phyloP scores from a whole-genome alignment of 2,888 invertebrate species.

The Noctua comes region DNA sequence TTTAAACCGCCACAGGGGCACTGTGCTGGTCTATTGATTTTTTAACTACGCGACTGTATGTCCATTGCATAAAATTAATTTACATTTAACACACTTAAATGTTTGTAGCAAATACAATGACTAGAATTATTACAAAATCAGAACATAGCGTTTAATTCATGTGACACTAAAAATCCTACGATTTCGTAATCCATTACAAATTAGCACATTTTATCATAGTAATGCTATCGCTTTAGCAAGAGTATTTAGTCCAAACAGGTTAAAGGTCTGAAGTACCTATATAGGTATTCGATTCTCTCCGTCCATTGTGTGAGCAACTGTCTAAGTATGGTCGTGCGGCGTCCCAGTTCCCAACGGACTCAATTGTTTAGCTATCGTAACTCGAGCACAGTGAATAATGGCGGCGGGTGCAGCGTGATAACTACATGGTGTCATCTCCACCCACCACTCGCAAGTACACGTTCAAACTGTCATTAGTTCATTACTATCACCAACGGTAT shows the following conservation, averaged over 20 bases:
- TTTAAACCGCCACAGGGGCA: conserved; percentile 14
- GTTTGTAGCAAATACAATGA: conserved; percentile 82
- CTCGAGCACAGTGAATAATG: conserved; percentile 63
- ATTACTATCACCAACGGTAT: conserved; percentile 33
- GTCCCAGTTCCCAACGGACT: conserved; percentile 70
- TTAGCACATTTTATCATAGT: conserved; percentile 44
- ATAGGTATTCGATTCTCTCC: conserved; percentile 36
- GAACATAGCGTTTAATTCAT: conserved; percentile 63
- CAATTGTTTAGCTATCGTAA: conserved; percentile 70
- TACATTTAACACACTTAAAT: conserved; percentile 72
- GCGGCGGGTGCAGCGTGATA: conserved; percentile 44
- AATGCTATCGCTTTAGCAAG: conserved; percentile 36
- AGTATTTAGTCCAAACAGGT: conserved; percentile 49
- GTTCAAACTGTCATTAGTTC: conserved; percentile 24
- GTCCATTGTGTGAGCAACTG: conserved; percentile 53
- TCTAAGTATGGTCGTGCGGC: conserved; percentile 41
- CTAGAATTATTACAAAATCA: conserved; percentile 80
- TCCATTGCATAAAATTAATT: conserved; percentile 66
- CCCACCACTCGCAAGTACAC: conserved; percentile 27
- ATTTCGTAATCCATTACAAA: conserved; percentile 40
- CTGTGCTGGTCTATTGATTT: conserved; percentile 25
- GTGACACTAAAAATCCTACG: conserved; percentile 48
- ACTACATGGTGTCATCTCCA: conserved; percentile 49
- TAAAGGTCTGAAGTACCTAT: conserved; percentile 55
- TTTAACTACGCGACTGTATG: conserved; percentile 46